phyloP scores from a whole-genome alignment of 2,888 invertebrate species.

The Tribolium freemani region DNA sequence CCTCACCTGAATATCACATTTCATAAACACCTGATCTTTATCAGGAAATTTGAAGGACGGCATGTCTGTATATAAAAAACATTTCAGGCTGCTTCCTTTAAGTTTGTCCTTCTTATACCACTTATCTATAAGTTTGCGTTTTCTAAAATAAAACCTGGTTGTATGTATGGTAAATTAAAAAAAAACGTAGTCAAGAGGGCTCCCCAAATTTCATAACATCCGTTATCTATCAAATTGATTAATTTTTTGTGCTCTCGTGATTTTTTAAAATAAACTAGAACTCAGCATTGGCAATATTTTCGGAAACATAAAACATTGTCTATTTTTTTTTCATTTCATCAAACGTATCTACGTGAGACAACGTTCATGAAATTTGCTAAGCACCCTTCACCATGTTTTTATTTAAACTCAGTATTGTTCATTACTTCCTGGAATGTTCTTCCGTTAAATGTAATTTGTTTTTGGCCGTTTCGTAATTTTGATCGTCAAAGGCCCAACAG shows the following conservation, averaged over 20 bases:
- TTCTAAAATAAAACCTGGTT: conserved; percentile 65
- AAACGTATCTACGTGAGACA: no score
- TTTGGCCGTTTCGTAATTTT: conserved; percentile 70
- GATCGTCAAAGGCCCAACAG: conserved; percentile 81
- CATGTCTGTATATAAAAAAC: conserved; percentile 73
- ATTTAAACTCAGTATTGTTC: no score
- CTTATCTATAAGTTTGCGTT: conserved; percentile 75
- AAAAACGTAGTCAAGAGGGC: neutral
- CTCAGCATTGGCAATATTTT: no score
- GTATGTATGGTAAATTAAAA: neutral
- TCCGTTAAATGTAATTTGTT: conserved; percentile 47
- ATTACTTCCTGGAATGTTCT: conserved; percentile 26
- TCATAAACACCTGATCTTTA: conserved; percentile 78
- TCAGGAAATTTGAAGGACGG: conserved; percentile 84
- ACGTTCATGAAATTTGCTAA: no score
- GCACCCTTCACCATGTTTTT: no score
- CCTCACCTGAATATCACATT: conserved; percentile 80
- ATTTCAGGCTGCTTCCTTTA: conserved; percentile 34
- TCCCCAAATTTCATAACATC: no score
- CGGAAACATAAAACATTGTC: no score
- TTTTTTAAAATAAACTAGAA: no score
- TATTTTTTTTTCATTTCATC: no score
- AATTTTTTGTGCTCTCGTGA: neutral
- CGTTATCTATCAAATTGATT: no score
- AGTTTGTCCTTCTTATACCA: conserved; percentile 73